Conservation (phyloP, 1,140 invertebrate genomes). For the Euwallacea similis region DNA sequence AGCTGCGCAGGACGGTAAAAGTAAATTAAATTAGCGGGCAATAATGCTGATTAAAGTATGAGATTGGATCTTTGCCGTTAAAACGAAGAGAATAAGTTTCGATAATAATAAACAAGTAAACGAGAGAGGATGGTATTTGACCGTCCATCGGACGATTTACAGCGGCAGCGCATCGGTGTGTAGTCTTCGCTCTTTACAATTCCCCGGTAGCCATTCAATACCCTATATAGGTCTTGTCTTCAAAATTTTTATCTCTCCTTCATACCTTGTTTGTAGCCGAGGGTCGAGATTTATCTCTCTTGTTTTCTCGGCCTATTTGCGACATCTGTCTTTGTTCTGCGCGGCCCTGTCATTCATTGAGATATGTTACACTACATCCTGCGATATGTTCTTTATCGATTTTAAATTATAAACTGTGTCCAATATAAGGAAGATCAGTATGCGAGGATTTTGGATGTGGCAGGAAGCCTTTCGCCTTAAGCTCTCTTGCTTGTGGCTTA, state of each 20-base stretch:
- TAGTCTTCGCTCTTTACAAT: conserved; percentile 43
- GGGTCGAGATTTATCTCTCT: conserved; percentile 46
- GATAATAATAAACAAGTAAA: too few species aligned
- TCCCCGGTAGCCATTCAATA: conserved; percentile 47
- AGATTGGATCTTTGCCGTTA: too few species aligned
- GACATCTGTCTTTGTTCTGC: conserved; percentile 39
- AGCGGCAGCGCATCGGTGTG: conserved; percentile 8
- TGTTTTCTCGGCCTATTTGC: conserved; percentile 40
- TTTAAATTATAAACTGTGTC: too few species aligned
- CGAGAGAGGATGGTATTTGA: conserved; percentile 12
- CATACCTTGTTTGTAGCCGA: conserved; percentile 51
- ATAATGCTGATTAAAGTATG: too few species aligned
- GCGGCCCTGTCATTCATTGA: conserved; percentile 36
- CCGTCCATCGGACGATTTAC: conserved; percentile 28
- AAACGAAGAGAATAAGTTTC: too few species aligned
- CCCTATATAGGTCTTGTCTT: conserved; percentile 51
- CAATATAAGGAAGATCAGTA: too few species aligned
- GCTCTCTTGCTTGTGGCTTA: too few species aligned
- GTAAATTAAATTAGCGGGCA: too few species aligned
- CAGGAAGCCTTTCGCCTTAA: too few species aligned
- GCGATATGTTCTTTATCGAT: too few species aligned
- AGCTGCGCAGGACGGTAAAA: neutral
- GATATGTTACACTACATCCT: conserved; percentile 28
- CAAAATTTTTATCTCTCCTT: conserved; percentile 52
- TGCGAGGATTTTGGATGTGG: too few species aligned